Evolutionary conservation across 2,797 vertebrate genomes (phyloP), one percentile per base, ranked within the genome.

Genomic region (Sebastes oblongus): DNA sequence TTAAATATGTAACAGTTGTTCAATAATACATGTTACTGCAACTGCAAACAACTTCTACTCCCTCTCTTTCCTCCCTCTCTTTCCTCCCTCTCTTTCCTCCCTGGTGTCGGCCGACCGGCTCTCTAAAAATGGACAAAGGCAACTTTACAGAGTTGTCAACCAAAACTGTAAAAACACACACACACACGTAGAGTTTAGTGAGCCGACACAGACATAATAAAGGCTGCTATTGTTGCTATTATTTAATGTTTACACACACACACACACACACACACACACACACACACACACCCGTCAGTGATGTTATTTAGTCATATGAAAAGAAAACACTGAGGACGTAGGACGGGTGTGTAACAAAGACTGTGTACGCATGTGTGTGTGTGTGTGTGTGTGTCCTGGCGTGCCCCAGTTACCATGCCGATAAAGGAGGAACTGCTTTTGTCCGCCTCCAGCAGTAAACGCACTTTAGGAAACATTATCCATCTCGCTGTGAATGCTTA

Each of bases 391-490:
- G 55, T 55, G 46, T 79, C 10, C 22, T 16, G 13, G n/a, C 66
- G n/a, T 74, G 78, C 39, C 54, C 70, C 32, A 59, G 65, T 75
- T 54, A 71, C 72, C 4, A 18, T 69, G 32, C 72, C 66, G 78
- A 85, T 86, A 84, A 86, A 77, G 60, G 67, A 82, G 25, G 60
- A 74, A 60, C 64, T 16, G 52, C 75, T 72, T 27, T 62, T 80
- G 78, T 86, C 71, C 11, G 4, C 70, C 74, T 82, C 46, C 65
- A 82, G 75, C 80, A 55, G 81, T 81, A 86, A 88, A 89, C 71
- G 82, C 86, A 68, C 82, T 88, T 78, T 81, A 18, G 50, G 59
- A 85, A 70, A 84, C 11, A 25, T 83, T 71, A 85, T 76, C 83
- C 76, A 75, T 77, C 83, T 70, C 6, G 1, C 59, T 42, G 22